Base-by-base conservation (phyloP, 2,113 vertebrate species). In the Apus apus region DNA sequence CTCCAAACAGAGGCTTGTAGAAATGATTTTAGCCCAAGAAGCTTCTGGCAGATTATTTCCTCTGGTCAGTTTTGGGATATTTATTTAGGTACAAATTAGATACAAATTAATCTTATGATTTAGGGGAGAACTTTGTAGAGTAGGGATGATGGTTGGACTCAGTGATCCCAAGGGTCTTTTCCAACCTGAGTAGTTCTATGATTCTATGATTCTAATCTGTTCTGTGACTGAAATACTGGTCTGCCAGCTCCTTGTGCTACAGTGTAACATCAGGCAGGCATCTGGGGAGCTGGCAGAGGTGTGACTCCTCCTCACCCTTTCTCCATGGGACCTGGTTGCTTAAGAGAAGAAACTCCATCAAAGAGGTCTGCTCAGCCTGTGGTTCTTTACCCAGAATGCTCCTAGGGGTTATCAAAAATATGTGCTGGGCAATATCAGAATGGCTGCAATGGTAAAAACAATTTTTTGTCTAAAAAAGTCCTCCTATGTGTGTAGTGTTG, bases 221-320 rank as follows among this genome's bases (percentile, higher is more conserved):
- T 70, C 26, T 2, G 1, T 65, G 27, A 43, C 58, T 75, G 62
- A 87, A 82, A 65, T 61, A 23, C 36, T 76, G 58, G 12, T 64
- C 53, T 80, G 43, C 34, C 0, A 0, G 23, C 38, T 84, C 29
- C 40, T 17, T 0, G 1, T 2, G 3, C 26, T 40, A 3, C n/a
- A 12, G 45, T 43, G 19, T 60, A 75, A 29, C 0, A 0, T 74
- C 57, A 56, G 0, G 0, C 20, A 64, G 38, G 48, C 17, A 5
- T n/a, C 48, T 40, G 29, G 20, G 27, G 3, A 77, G 32, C 38
- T 85, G 38, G 25, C 32, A 45, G 68, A 58, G 30, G 22, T 60
- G 29, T 29, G 50, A 17, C n/a, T n/a, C n/a, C 11, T 56, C 45
- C 22, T 85, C 22, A 26, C 13, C 9, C 10, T 67, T 70, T 46